Conservation (phyloP, 2,113 vertebrate genomes). For the Ia io region DNA sequence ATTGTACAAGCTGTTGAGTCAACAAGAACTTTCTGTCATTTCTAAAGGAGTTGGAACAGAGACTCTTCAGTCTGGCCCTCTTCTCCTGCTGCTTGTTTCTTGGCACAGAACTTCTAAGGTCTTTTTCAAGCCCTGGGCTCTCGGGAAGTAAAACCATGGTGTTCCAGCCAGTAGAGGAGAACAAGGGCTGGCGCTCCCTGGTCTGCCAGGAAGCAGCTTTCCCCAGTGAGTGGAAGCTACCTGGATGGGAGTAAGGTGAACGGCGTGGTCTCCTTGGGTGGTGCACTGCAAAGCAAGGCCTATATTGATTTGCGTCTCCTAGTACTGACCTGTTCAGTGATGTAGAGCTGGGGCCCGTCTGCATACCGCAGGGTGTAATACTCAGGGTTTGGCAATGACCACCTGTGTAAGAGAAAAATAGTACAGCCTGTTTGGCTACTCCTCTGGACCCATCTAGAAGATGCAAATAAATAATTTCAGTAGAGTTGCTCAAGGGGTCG, state of each 20-base stretch:
- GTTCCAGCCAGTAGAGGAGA: neutral
- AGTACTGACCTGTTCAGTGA: constrained; percentile 93
- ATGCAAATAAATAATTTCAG: neutral
- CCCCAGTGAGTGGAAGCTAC: neutral
- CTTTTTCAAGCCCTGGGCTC: neutral
- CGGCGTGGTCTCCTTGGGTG: accelerated
- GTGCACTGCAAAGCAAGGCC: neutral
- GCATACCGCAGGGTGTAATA: constrained; percentile 97
- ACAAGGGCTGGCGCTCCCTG: neutral
- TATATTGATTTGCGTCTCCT: neutral
- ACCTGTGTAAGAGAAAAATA: constrained; percentile 80
- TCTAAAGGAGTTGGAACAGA: neutral
- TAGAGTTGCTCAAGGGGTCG: neutral
- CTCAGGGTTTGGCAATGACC: constrained; percentile 95
- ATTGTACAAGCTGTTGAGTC: neutral
- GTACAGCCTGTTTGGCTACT: neutral
- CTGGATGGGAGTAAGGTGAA: no score
- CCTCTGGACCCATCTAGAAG: neutral
- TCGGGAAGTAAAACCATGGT: neutral
- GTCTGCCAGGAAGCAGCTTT: neutral
- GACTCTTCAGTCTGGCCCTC: neutral
- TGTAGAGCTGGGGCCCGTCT: constrained; percentile 96
- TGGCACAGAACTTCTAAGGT: neutral
- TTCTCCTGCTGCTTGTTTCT: neutral
- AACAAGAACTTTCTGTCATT: neutral